A percentile compares a stretch with the other conserved stretches of the same genome.
Evolutionary conservation across 2,797 vertebrate genomes (phyloP).

Genomic region (Aeoliscus strigatus): DNA sequence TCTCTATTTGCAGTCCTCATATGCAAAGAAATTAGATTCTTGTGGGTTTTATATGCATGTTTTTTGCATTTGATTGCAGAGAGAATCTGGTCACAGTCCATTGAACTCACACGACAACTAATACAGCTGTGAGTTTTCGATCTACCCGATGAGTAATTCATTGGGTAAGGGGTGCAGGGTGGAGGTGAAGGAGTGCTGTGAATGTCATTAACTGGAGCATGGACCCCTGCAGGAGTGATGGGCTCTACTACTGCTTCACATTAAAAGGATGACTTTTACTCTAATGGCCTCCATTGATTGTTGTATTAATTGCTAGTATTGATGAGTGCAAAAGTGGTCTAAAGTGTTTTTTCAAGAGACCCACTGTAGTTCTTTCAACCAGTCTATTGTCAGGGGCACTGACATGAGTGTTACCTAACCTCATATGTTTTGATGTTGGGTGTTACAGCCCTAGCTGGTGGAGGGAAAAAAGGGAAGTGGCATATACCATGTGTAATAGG

Average conservation of each 20-base stretch:
- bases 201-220: constrained; percentile 59
- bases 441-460: no score
- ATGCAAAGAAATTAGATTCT: no score
- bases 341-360: constrained; percentile 18
- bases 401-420: no score
- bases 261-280: constrained; percentile 34
- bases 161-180: constrained; percentile 8
- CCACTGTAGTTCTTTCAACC: no score
- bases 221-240: constrained; percentile 49
- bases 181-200: constrained; percentile 37
- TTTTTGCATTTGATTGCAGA: no score
- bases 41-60: no score
- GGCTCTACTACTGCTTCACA: constrained; percentile 24
- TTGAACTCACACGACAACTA: constrained; percentile 8
- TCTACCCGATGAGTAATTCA: constrained; percentile 45
- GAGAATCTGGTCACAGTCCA: neutral
- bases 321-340: constrained; percentile 49
- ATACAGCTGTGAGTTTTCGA: constrained; percentile 16
- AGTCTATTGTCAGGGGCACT: no score
- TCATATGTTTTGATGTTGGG: no score
- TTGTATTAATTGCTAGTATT: constrained; percentile 64
- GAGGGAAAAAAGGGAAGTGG: no score
- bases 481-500: no score
- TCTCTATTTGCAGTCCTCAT: no score
- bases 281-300: constrained; percentile 46